Conservation (phyloP, 2,888 invertebrate genomes). For the Mycalesis mineus region DNA sequence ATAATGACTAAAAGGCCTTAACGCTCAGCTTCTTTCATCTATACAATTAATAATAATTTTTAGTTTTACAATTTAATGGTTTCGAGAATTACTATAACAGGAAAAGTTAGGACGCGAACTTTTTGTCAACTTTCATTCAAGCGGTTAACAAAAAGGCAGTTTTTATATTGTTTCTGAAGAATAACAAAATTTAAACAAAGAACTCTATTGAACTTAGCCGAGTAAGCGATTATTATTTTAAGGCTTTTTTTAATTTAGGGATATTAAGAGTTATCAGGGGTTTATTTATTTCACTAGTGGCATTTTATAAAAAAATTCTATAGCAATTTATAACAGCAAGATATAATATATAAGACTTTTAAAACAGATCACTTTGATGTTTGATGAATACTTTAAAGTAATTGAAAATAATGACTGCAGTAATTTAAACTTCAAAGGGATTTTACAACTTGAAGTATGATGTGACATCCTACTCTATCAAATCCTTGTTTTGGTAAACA, state of each 20-base stretch:
- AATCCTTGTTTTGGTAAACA: background rate
- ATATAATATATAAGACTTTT: background rate
- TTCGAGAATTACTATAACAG: too few species aligned
- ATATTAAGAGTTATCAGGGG: too few species aligned
- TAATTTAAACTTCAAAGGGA: conserved; percentile 15
- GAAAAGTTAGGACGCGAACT: too few species aligned
- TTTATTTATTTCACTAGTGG: too few species aligned
- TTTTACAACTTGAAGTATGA: conserved; percentile 2
- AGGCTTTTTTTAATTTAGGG: too few species aligned
- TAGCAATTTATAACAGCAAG: background rate
- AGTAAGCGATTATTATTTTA: background rate
- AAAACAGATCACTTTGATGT: conserved; percentile 1
- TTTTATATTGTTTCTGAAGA: background rate
- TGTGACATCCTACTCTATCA: background rate
- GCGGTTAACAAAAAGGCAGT: background rate
- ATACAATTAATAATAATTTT: background rate
- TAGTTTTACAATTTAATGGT: too few species aligned
- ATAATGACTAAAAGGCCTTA: background rate
- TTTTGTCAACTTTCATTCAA: background rate
- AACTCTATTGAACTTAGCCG: background rate
- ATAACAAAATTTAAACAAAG: background rate
- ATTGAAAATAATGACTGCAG: conserved; percentile 4
- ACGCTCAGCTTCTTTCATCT: background rate
- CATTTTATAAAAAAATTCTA: too few species aligned
- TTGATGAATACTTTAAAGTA: conserved; percentile 1